A percentile compares a stretch with the other conserved stretches of the same genome.
Conservation (phyloP, 1,140 invertebrate species). For the Neodiprion virginianus region DNA sequence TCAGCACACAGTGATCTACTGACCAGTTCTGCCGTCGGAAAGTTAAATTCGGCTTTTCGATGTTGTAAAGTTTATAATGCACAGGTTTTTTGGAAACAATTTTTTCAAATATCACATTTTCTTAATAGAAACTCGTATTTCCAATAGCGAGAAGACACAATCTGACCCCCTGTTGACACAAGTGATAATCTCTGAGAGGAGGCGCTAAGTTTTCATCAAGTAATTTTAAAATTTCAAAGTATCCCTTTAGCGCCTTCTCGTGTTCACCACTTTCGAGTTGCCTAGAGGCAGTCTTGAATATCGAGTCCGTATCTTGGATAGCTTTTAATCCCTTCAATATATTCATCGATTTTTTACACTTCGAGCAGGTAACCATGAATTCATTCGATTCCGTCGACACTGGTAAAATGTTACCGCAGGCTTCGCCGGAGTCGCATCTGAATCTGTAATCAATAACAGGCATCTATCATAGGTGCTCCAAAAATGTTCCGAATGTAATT, state of each 20-base stretch:
- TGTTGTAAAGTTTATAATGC: too few relatives aligned
- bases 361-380: conserved; percentile 74
- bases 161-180: conserved; percentile 82
- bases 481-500: neutral
- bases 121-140: conserved; percentile 53
- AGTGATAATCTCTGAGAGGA: conserved; percentile 82
- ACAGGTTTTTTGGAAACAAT: too few relatives aligned
- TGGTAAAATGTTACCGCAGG: conserved; percentile 69
- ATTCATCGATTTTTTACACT: conserved; percentile 75
- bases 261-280: conserved; percentile 70
- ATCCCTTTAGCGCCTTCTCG: conserved; percentile 71
- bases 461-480: too few relatives aligned
- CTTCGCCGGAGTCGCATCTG: conserved; percentile 67
- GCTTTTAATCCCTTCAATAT: conserved; percentile 80
- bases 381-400: conserved; percentile 71
- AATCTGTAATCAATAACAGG: conserved; percentile 25
- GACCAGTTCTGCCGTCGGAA: too few relatives aligned
- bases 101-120: too few relatives aligned
- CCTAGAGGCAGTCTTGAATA: conserved; percentile 70
- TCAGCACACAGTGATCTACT: too few relatives aligned
- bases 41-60: too few relatives aligned
- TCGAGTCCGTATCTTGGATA: conserved; percentile 76
- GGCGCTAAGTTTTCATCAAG: conserved; percentile 75
- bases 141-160: conserved; percentile 75
- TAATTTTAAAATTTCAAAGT: conserved; percentile 72